phyloP scores from a whole-genome alignment of 2,888 invertebrate species.

The Sycophila texana region DNA sequence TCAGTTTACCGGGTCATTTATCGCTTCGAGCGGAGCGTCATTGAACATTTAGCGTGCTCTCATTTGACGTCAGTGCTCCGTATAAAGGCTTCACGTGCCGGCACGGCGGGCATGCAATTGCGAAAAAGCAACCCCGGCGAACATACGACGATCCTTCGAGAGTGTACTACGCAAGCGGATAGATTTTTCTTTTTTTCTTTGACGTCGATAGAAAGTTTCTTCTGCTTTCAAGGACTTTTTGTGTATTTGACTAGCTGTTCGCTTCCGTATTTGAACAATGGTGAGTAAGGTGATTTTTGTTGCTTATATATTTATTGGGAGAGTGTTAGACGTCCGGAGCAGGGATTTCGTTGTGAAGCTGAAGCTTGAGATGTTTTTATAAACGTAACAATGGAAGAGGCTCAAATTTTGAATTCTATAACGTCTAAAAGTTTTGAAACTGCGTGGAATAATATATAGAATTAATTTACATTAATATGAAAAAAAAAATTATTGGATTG shows the following conservation, averaged over 20 bases:
- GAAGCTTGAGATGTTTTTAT: no score
- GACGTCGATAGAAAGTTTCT: no score
- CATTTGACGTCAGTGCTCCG: constrained; percentile 71
- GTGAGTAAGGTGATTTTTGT: background rate
- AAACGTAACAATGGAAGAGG: no score
- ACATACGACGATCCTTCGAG: background rate
- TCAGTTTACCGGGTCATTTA: constrained; percentile 71
- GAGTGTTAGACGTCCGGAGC: no score
- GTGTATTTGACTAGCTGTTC: background rate
- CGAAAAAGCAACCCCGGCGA: constrained; percentile 50
- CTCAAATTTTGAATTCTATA: no score
- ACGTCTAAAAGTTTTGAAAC: no score
- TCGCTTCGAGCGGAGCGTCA: constrained; percentile 68
- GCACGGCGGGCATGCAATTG: constrained; percentile 59
- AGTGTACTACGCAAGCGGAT: background rate
- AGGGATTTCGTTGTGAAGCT: no score
- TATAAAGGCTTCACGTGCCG: constrained; percentile 68
- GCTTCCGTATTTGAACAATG: background rate
- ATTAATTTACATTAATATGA: no score
- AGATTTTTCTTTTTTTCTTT: no score
- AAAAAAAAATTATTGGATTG: no score
- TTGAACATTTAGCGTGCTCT: constrained; percentile 71
- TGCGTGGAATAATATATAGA: no score
- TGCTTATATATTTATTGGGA: no score
- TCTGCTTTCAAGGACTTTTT: background rate